Base-by-base conservation (phyloP, 2,797 vertebrate species). In the Sparidentex hasta region DNA sequence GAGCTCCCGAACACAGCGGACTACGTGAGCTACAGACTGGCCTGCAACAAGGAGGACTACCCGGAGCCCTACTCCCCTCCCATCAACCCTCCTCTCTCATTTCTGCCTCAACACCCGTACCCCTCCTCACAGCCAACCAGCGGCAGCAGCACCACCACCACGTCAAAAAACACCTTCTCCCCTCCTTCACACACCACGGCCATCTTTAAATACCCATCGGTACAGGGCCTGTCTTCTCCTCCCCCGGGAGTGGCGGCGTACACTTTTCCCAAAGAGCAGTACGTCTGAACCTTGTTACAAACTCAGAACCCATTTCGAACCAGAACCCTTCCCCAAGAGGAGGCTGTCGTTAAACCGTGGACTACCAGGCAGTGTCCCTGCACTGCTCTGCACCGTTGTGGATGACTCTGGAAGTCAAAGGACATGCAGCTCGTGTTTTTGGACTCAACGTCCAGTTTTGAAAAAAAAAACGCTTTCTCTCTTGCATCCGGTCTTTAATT, bases 211-310 rank as follows among this genome's bases (percentile, higher is more conserved):
- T 94, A 94, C 80, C 94, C 94, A 4, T 89, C 94, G 0, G 81
- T 91, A 14, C 67, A 78, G 1, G 92, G 90, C 38, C 67, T 92
- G 78, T 66, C 92, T 11, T 87, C 92, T 88, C 96, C 90, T 85
- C 95, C 90, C 51, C 93, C 86, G 0, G 93, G 91, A 25, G 84
- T 88, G 43, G 91, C 93, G 14, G 89, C 95, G 0, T 96, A 96
- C 88, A 95, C 96, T 68, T 97, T 95, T 81, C 95, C 95, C 41
- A 95, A 96, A 91, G 95, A 96, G 92, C 97, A 97, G 90, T 97
- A 97, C 4, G 96, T 97, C 71, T 97, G 88, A 95, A 73, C 20
- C 46, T 50, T 11, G 14, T 17, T 18, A 71, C 14, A 65, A 64
- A 76, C 52, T 56, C 55, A 38, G 68, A 58, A 61, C 78, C 38